phyloP scores from a whole-genome alignment of 2,888 invertebrate genomes.

The Apodemia hepburni region DNA sequence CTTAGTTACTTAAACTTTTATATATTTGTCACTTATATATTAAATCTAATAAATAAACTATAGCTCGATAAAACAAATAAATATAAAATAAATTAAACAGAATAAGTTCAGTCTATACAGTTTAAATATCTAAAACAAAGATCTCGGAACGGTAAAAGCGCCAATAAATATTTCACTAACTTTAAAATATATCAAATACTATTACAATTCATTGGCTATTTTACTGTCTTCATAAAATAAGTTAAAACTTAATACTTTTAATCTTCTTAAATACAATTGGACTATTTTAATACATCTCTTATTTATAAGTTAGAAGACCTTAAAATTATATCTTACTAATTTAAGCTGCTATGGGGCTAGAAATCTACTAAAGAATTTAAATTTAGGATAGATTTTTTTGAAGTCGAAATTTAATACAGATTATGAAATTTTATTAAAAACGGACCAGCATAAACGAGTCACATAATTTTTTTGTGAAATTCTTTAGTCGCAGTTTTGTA shows the following conservation, averaged over 20 bases:
- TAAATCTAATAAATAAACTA: conserved; percentile 13
- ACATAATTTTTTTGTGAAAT: too few relatives aligned
- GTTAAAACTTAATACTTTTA: conserved; percentile 16
- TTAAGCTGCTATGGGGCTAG: background rate
- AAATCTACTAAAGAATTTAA: background rate
- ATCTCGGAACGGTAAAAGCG: conserved; percentile 31
- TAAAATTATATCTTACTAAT: background rate
- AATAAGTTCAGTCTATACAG: conserved; percentile 61
- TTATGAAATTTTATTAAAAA: too few relatives aligned
- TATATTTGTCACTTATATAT: conserved; percentile 3
- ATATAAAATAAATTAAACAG: conserved; percentile 60
- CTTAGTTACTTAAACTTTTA: conserved; percentile 2
- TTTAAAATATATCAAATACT: conserved; percentile 2
- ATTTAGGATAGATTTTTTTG: background rate
- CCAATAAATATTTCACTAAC: conserved; percentile 1
- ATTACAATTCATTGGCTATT: conserved; percentile 15
- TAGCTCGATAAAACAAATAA: conserved; percentile 38
- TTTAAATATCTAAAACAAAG: conserved; percentile 32
- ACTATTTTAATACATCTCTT: conserved; percentile 10
- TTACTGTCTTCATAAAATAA: conserved; percentile 14
- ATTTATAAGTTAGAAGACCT: background rate
- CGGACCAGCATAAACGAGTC: too few relatives aligned
- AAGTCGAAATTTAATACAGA: too few relatives aligned
- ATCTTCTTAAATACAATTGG: conserved; percentile 8
- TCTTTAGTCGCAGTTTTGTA: too few relatives aligned